These are phyloP conservation scores for Alosa alosa DNA, from an alignment of 2,113 vertebrate genomes.

Conservation along the genomic window DNA sequence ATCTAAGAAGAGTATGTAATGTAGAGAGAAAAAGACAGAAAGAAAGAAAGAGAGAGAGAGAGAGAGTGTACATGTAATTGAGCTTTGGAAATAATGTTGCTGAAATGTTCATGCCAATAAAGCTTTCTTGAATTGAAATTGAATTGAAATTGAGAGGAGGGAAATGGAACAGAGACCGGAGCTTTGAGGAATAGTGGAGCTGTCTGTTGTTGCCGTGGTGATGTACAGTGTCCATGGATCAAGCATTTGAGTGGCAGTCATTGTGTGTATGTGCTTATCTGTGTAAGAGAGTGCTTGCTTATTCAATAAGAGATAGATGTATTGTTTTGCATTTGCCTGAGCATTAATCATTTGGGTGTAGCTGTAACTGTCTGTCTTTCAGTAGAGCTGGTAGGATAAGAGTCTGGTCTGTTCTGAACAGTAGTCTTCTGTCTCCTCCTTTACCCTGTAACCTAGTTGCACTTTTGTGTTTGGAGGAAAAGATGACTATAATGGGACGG, in stretches of 20 bases:
- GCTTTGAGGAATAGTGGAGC: conserved; percentile 26
- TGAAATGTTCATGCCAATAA: no score
- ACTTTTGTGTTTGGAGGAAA: background rate
- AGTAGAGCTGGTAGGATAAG: background rate
- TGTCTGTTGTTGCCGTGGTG: conserved; percentile 47
- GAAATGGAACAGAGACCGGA: background rate
- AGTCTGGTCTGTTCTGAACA: background rate
- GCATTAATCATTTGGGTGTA: background rate
- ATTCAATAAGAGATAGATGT: background rate
- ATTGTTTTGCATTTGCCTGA: background rate
- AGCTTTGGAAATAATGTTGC: no score
- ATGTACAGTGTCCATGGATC: conserved; percentile 31
- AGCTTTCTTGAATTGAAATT: no score
- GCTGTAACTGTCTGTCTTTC: background rate
- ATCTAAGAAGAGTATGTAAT: background rate
- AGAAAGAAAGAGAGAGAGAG: background rate
- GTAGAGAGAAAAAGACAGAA: conserved; percentile 52
- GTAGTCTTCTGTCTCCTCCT: background rate
- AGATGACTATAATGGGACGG: background rate
- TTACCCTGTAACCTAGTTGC: background rate
- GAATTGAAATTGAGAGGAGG: background rate
- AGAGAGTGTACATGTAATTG: background rate
- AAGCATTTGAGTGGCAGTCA: conserved; percentile 27
- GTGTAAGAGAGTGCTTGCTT: background rate
- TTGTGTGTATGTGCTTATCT: conserved; percentile 2